Evolutionary conservation across 2,113 vertebrate species (phyloP).

Genomic region (Reinhardtius hippoglossoides): DNA sequence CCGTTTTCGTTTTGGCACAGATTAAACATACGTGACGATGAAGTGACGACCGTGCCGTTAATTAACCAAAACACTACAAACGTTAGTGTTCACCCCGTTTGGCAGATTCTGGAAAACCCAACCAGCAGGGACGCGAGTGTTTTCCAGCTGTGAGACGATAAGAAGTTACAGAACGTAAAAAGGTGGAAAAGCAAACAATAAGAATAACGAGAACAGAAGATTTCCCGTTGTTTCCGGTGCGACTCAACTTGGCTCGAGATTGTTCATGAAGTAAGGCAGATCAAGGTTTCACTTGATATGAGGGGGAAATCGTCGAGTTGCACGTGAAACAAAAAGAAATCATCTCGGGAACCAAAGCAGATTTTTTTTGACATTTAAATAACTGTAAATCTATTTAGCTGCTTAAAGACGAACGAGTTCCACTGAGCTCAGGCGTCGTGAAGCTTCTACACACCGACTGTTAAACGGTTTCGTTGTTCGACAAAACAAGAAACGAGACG

Average conservation of each 20-base stretch:
- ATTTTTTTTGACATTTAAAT: not conserved
- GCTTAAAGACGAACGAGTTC: too few relatives aligned
- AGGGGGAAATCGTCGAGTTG: slow-evolving; percentile 17
- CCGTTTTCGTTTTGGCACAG: slow-evolving; percentile 41
- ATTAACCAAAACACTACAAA: not conserved
- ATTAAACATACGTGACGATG: slow-evolving; percentile 6
- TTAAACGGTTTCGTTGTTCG: too few relatives aligned
- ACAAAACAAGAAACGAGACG: not conserved
- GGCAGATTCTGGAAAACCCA: too few relatives aligned
- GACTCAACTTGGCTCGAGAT: slow-evolving; percentile 15
- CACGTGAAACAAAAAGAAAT: slow-evolving; percentile 1
- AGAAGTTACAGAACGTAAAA: too few relatives aligned
- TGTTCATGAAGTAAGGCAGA: slow-evolving; percentile 51
- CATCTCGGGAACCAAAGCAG: not conserved
- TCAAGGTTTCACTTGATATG: slow-evolving; percentile 18
- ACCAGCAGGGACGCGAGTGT: too few relatives aligned
- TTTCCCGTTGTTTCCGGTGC: slow-evolving; percentile 8
- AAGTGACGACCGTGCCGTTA: not conserved
- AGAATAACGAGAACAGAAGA: not conserved
- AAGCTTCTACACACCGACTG: too few relatives aligned
- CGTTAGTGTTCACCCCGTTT: not conserved
- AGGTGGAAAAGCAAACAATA: not conserved
- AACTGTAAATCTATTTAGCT: too few relatives aligned
- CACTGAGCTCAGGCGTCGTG: too few relatives aligned
- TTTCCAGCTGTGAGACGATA: too few relatives aligned